These are phyloP conservation scores for Seriola quinqueradiata DNA, from an alignment of 2,113 vertebrate genomes.

Conservation along the genomic window DNA sequence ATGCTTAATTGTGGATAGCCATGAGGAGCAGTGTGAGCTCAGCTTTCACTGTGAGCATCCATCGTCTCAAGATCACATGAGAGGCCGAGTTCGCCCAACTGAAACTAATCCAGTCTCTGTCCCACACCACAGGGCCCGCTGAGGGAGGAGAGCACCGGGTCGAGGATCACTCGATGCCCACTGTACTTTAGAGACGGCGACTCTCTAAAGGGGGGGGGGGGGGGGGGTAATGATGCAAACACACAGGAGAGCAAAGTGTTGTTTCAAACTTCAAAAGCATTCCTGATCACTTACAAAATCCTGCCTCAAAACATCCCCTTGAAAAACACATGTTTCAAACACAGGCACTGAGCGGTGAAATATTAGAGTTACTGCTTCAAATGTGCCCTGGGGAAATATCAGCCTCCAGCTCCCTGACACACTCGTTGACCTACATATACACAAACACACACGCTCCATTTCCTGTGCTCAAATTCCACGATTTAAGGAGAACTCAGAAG, in stretches of 20 bases:
- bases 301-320: constrained; percentile 47
- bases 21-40: constrained; percentile 15
- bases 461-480: constrained; percentile 38
- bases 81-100: constrained; percentile 23
- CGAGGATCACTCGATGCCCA: constrained; percentile 42
- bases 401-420: constrained; percentile 3
- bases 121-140: constrained; percentile 29
- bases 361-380: constrained; percentile 38
- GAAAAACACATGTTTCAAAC: constrained; percentile 41
- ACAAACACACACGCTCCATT: constrained; percentile 39
- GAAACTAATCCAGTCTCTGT: constrained; percentile 63
- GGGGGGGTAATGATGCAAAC: constrained; percentile 29
- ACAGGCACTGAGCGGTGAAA: constrained; percentile 21
- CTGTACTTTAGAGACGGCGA: constrained; percentile 27
- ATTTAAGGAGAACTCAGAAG: neutral
- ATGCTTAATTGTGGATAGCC: constrained; percentile 21
- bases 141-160: constrained; percentile 22
- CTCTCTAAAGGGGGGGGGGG: constrained; percentile 58
- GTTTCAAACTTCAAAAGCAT: constrained; percentile 82
- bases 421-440: constrained; percentile 36
- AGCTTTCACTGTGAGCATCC: constrained; percentile 54
- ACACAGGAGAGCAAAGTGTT: constrained; percentile 50
- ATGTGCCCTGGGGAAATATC: constrained; percentile 20
- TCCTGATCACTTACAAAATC: constrained; percentile 73
- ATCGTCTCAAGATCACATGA: constrained; percentile 44